Percentiles rank a stretch among this genome's conserved stretches.
phyloP scores from a whole-genome alignment of 2,797 vertebrate genomes.

The Avahi laniger region DNA sequence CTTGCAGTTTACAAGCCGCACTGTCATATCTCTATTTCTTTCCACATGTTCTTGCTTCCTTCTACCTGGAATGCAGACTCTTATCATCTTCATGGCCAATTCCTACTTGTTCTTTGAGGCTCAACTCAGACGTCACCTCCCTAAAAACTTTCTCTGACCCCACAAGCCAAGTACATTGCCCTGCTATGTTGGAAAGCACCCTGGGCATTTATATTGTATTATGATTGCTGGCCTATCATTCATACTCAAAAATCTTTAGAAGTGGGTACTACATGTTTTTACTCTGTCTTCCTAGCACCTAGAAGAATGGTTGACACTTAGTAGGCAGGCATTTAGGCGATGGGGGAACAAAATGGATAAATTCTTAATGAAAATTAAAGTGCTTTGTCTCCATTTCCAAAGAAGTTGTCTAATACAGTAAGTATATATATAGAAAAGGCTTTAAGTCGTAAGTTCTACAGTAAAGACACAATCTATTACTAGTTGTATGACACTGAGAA shows the following conservation, averaged over 20 bases:
- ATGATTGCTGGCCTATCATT: not conserved
- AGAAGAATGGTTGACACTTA: not conserved
- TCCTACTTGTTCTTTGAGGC: not conserved
- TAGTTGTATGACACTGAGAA: not conserved
- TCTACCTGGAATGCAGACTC: not conserved
- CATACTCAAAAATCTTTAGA: not conserved
- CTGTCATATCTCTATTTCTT: not conserved
- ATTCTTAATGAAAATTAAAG: slow-evolving; percentile 24
- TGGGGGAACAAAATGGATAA: not conserved
- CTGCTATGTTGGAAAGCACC: not conserved
- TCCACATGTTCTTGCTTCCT: not conserved
- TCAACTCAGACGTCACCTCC: not conserved
- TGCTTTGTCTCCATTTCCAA: not conserved
- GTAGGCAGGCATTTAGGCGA: not conserved
- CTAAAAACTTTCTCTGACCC: not conserved
- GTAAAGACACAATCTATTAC: not conserved
- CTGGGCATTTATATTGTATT: not conserved
- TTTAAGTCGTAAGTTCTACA: not conserved
- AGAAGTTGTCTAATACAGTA: not conserved
- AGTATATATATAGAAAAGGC: not conserved
- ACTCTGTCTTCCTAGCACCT: not conserved
- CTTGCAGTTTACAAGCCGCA: not conserved
- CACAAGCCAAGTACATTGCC: not conserved
- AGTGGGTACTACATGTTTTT: not conserved
- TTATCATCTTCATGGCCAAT: not conserved